Percentiles rank a stretch among this genome's conserved stretches.
phyloP scores from a whole-genome alignment of 1,140 invertebrate genomes.

The Bombus huntii region DNA sequence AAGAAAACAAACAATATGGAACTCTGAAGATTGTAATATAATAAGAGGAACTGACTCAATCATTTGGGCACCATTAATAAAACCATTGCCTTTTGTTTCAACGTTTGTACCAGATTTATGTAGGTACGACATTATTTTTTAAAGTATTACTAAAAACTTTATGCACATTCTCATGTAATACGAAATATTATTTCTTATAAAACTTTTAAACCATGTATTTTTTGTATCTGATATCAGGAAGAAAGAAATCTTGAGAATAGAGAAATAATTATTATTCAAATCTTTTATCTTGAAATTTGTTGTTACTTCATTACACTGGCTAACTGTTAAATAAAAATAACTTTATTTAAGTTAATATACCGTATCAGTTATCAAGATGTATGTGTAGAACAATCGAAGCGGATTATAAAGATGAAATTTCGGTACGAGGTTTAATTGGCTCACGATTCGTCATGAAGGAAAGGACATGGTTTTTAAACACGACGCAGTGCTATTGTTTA shows the following conservation, averaged over 20 bases:
- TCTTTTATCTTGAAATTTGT: no score
- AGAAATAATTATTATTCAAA: no score
- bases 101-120: slow-evolving; percentile 57
- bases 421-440: slow-evolving; percentile 45
- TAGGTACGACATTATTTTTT: slow-evolving; percentile 39
- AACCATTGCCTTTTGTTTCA: slow-evolving; percentile 24
- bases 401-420: slow-evolving; percentile 1
- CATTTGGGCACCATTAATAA: slow-evolving; percentile 55
- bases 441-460: slow-evolving; percentile 41
- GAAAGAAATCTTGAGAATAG: no score
- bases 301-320: no score
- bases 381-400: not conserved
- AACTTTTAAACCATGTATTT: no score
- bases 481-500: slow-evolving; percentile 60
- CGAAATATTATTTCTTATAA: no score
- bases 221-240: no score
- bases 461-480: slow-evolving; percentile 37
- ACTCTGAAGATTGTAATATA: slow-evolving; percentile 53
- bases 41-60: slow-evolving; percentile 59
- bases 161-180: no score
- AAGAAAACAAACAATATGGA: slow-evolving; percentile 50
- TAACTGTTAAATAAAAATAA: not conserved
- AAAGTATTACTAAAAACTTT: slow-evolving; percentile 9
- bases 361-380: not conserved
- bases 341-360: not conserved